Evolutionary conservation across 2,888 invertebrate species (phyloP), one percentile per base, ranked within the genome.

Genomic region (Dorcus parallelipipedus): DNA sequence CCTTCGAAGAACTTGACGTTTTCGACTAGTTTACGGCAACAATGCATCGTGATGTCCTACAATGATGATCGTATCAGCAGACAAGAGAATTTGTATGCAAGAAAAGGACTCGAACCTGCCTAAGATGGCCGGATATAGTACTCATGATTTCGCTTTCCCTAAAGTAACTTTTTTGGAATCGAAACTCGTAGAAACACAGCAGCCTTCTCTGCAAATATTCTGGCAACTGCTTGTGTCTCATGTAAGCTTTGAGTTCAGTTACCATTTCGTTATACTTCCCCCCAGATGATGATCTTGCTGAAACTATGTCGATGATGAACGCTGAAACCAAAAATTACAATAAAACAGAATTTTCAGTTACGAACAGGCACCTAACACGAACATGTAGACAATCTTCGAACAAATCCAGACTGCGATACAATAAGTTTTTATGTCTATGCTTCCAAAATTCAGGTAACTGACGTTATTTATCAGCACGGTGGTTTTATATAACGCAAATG

Each of bases 161-260:
- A 70, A 83, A 86, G 68, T 83, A 86, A 54, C 77, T 77, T 61
- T 81, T 82, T 65, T 83, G 83, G 68, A 81, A 86, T 58, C 80
- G 79, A 70, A 84, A 83, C 59, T 82, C 80, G 68, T 85, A 86
- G 69, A 83, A 86, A 3, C 76, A 76, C 8, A 81, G 72, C n/a
- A 86, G 78, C n/a, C 83, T 79, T 39, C 78, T 75, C 69, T 81
- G 80, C 58, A 85, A 73, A 20, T 77, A 68, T n/a, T 73, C 66
- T 0, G 86, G 83, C 23, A 86, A 78, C 64, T 83, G 83, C 66
- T 83, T 83, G 59, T 83, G 81, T 7, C 75, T 73, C 81, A 85
- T 84, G 67, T 85, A 86, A 61, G 83, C 82, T 71, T 82, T 77
- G 7, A 80, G 68, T 71, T 84, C 83, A 47, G 81, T 78, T 67